phyloP scores from a whole-genome alignment of 2,888 invertebrate genomes.

The Copidosoma aretas region DNA sequence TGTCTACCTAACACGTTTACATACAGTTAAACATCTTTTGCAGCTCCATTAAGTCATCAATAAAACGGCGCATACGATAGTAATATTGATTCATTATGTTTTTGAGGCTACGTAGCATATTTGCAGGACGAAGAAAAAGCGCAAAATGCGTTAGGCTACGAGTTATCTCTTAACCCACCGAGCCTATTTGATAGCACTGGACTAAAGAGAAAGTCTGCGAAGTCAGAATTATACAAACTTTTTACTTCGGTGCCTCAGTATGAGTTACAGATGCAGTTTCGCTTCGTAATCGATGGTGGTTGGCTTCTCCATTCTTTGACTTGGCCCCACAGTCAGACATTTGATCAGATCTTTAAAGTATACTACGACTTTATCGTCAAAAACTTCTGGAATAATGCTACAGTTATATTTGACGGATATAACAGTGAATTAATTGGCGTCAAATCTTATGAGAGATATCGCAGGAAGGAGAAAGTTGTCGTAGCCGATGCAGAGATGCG shows the following conservation, averaged over 20 bases:
- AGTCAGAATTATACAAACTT: conserved; percentile 34
- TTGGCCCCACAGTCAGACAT: conserved; percentile 33
- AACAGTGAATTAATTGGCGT: conserved; percentile 28
- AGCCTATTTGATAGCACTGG: conserved; percentile 41
- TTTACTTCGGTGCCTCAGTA: conserved; percentile 32
- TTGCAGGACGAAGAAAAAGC: conserved; percentile 39
- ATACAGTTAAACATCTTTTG: conserved; percentile 34
- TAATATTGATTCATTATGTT: too few species aligned
- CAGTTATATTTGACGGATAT: conserved; percentile 43
- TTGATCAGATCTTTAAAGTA: conserved; percentile 19
- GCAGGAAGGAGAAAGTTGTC: conserved; percentile 30
- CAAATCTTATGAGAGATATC: conserved; percentile 40
- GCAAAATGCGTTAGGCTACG: conserved; percentile 37
- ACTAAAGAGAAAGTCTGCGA: conserved; percentile 38
- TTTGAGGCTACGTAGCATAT: conserved; percentile 43
- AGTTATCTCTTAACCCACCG: conserved; percentile 32
- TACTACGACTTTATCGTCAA: conserved; percentile 17
- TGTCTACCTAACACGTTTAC: conserved; percentile 17
- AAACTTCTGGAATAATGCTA: conserved; percentile 17
- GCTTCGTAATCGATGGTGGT: conserved; percentile 39
- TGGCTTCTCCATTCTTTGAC: conserved; percentile 31
- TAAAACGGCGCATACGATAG: conserved; percentile 16
- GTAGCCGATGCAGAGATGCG: conserved; percentile 38
- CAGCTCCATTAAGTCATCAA: not conserved
- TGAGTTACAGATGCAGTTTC: conserved; percentile 12